Conservation (phyloP, 2,113 vertebrate species). For the Oryzias curvinotus region DNA sequence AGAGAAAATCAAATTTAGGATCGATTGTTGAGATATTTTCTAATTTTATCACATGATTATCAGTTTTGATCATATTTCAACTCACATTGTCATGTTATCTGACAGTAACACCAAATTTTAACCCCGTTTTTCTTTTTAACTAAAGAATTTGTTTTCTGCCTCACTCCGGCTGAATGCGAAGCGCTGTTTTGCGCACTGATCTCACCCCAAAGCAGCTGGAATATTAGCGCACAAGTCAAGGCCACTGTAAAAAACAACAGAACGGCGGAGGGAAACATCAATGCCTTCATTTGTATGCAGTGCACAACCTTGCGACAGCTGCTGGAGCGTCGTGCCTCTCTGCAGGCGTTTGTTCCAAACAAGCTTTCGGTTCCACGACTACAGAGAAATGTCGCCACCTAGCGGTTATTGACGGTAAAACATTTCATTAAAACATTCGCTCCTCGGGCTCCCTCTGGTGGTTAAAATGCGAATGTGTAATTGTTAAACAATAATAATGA, state of each 20-base stretch:
- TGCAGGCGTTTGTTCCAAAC: conserved; percentile 52
- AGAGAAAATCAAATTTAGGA: conserved; percentile 1
- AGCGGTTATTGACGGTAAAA: conserved; percentile 1
- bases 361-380: background rate
- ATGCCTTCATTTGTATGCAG: conserved; percentile 70
- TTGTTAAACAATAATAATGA: background rate
- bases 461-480: background rate
- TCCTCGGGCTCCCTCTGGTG: conserved; percentile 39
- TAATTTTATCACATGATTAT: too few species aligned
- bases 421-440: fast-evolving
- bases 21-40: too few species aligned
- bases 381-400: conserved; percentile 50
- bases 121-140: background rate
- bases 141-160: background rate
- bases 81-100: too few species aligned
- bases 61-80: too few species aligned
- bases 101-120: background rate
- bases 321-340: conserved; percentile 50
- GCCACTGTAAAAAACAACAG: conserved; percentile 48
- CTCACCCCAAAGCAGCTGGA: conserved; percentile 16
- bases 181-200: background rate
- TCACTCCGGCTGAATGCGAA: too few species aligned
- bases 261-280: conserved; percentile 36
- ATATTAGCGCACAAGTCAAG: conserved; percentile 39
- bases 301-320: conserved; percentile 70